Base-by-base conservation (phyloP, 1,140 invertebrate genomes). In the Littorina saxatilis region DNA sequence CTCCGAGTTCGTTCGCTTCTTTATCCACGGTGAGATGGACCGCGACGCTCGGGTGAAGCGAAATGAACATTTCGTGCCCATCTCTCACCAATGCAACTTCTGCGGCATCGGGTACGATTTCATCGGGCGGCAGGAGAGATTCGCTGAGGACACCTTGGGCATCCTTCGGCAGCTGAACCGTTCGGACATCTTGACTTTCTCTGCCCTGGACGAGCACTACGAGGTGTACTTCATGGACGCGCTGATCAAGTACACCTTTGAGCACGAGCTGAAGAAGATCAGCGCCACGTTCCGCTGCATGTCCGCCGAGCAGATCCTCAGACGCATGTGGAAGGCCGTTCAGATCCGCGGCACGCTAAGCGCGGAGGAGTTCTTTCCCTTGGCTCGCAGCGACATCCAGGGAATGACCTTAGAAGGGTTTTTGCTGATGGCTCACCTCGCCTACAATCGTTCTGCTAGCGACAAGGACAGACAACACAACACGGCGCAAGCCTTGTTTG, bases 51-150 rank as follows among this genome's bases (percentile, higher is more conserved):
- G n/a, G n/a, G n/a, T n/a, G n/a, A n/a, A n/a, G n/a, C n/a, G n/a
- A n/a, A n/a, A n/a, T n/a, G 70, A 73, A 29, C 70, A 73, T 20
- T 73, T 73, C 39, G 70, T 27, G n/a, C 70, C 70, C 7, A n/a
- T 40, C 17, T 40, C 37, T 1, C 70, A 73, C 1, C 39, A 40
- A 39, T 73, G 70, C 70, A 37, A 37, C 39, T 73, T 73, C 40
- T 73, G 70, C 39, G 29, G 20, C 7, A n/a, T 13, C 0, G 3
- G 23, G 7, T 73, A 73, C 70, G 70, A 73, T 43, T 43, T 73
- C 17, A 43, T 73, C 23, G 70, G 70, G 2, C 70, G 29, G 11
- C 70, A 73, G 70, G 70, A 73, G 40, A 23, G 37, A 11, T 73
- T 73, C 40, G 70, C 70, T 15, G 35, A 39, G 2, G 70, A 73